Evolutionary conservation across 2,797 vertebrate species (phyloP), one percentile per base, ranked within the genome.

Genomic region (Centroberyx gerrardi): DNA sequence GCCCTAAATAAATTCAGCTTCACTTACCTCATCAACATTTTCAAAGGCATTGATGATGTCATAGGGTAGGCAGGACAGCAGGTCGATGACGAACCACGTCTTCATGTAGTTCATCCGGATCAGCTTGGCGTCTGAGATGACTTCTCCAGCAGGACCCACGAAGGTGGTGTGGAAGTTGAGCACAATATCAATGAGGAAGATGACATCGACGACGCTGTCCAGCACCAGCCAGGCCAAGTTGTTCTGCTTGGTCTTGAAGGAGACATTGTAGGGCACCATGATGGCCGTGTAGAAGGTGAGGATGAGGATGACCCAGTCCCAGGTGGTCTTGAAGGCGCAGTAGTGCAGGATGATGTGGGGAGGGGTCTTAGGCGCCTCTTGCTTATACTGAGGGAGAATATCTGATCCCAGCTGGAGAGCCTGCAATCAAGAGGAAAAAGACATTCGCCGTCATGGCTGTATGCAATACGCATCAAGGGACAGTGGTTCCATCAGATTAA

Each of bases 221-320:
- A 99, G 90, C 89, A 99, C 98, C 22, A 99, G 93, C 98, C 98
- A 99, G 14, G 95, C 96, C 88, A 99, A 90, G 83, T 98, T 98
- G 94, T 97, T 99, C 81, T 99, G 98, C 78, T 97, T 98, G 1
- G 96, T 98, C 91, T 97, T 98, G 85, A 99, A 99, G 76, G 98
- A 99, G 78, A 99, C 98, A 0, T 99, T 99, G 31, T 99, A 99
- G 76, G 98, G 98, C 89, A 99, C 98, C 98, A 99, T 98, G 88
- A 99, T 99, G 92, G 98, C 98, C 1, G 98, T 99, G 93, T 99
- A 99, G 95, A 99, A 99, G 85, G 98, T 99, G 80, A 99, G 96
- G 88, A 99, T 99, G 91, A 99, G 94, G 93, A 99, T 99, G 90
- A 99, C 95, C 98, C 98, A 99, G 94, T 99, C 98, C 98, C 98